phyloP scores from a whole-genome alignment of 2,888 invertebrate species.

The Barypeithes pellucidus region DNA sequence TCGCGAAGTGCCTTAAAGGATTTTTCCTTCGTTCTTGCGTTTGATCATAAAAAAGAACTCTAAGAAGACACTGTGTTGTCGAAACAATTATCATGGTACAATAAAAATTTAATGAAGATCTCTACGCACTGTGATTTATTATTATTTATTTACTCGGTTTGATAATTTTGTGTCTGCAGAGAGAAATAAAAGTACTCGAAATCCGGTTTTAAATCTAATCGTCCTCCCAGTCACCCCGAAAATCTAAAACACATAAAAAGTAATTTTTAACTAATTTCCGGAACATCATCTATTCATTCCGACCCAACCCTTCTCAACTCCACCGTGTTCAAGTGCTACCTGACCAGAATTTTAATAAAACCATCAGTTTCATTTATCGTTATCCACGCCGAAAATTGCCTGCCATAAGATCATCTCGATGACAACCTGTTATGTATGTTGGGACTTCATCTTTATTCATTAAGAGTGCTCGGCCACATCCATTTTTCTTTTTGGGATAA shows the following conservation, averaged over 20 bases:
- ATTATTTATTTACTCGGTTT: too few species aligned
- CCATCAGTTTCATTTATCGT: slow-evolving; percentile 46
- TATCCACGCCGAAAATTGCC: slow-evolving; percentile 37
- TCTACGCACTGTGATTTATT: too few species aligned
- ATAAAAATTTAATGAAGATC: too few species aligned
- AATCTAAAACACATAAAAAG: slow-evolving; percentile 35
- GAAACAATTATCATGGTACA: too few species aligned
- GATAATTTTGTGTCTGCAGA: too few species aligned
- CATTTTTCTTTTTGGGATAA: slow-evolving; percentile 35
- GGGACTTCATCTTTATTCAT: slow-evolving; percentile 50
- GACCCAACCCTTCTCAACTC: slow-evolving; percentile 34
- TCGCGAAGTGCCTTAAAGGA: too few species aligned
- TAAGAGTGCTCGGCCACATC: slow-evolving; percentile 33
- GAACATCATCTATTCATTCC: slow-evolving; percentile 31
- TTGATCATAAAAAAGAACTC: too few species aligned
- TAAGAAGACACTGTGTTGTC: too few species aligned
- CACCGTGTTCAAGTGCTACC: slow-evolving; percentile 24
- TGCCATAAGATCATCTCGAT: slow-evolving; percentile 44
- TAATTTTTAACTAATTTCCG: slow-evolving; percentile 50
- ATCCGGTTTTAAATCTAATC: neutral
- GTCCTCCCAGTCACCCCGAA: slow-evolving; percentile 1
- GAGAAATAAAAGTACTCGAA: too few species aligned
- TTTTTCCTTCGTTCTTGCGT: too few species aligned
- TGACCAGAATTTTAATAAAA: slow-evolving; percentile 52
- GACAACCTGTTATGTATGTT: slow-evolving; percentile 51